These are phyloP conservation scores for Diuraphis noxia DNA, from an alignment of 1,140 invertebrate species.

Conservation along the genomic window DNA sequence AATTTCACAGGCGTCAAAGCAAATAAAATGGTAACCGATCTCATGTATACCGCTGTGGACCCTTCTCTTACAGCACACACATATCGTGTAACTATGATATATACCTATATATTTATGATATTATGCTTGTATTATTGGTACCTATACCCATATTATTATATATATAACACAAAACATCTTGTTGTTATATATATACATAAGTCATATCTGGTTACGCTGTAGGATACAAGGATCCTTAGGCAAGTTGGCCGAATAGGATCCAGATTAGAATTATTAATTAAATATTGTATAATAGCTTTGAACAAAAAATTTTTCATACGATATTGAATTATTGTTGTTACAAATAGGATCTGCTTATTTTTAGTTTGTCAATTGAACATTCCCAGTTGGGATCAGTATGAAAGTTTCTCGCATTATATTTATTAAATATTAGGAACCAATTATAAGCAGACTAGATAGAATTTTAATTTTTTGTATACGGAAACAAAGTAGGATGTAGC, in stretches of 20 bases:
- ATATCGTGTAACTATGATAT: neutral
- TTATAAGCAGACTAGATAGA: no score
- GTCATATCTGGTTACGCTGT: neutral
- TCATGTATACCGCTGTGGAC: neutral
- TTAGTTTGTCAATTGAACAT: neutral
- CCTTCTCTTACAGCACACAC: neutral
- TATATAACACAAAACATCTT: neutral
- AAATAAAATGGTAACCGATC: constrained; percentile 51
- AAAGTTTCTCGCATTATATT: neutral
- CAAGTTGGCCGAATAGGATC: neutral
- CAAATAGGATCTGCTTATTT: neutral
- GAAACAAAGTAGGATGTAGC: neutral
- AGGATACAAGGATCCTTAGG: no score
- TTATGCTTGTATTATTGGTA: neutral
- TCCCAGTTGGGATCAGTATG: neutral
- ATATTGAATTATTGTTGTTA: no score
- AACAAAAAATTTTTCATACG: no score
- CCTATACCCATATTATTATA: neutral
- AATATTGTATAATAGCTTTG: no score
- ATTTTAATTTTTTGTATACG: no score
- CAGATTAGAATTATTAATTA: neutral
- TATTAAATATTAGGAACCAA: neutral
- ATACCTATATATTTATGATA: neutral
- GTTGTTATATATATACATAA: neutral
- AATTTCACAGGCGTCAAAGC: constrained; percentile 54